phyloP scores from a whole-genome alignment of 2,888 invertebrate species.

The Lamellibrachia satsuma region DNA sequence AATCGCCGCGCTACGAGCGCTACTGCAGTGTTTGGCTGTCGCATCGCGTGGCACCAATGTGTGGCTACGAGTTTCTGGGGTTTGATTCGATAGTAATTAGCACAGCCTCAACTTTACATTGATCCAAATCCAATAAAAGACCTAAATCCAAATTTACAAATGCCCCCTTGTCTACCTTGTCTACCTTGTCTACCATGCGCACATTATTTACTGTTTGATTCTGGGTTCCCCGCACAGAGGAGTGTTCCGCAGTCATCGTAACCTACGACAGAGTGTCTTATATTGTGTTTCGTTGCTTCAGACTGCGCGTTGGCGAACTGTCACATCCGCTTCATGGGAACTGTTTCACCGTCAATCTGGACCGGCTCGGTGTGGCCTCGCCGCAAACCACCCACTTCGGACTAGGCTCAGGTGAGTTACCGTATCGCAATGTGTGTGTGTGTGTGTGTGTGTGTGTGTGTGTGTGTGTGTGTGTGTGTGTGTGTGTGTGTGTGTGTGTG shows the following conservation, averaged over 20 bases:
- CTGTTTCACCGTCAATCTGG: background rate
- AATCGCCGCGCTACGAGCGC: too few species aligned
- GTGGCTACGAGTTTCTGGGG: too few species aligned
- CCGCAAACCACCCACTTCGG: background rate
- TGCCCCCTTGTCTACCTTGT: too few species aligned
- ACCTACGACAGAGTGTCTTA: background rate
- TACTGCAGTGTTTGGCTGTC: too few species aligned
- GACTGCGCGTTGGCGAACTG: background rate
- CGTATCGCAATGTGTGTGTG: background rate
- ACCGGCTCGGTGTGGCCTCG: background rate
- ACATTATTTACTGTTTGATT: too few species aligned
- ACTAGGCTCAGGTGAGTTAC: background rate
- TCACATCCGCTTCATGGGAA: background rate
- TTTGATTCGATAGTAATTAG: too few species aligned
- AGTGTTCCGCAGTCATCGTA: background rate
- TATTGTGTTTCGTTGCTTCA: background rate
- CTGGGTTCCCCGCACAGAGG: background rate
- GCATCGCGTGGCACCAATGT: too few species aligned
- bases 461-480: background rate
- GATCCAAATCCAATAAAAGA: too few species aligned
- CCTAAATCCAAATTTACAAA: too few species aligned
- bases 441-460: slow-evolving; percentile 11
- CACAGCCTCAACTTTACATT: too few species aligned
- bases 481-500: background rate
- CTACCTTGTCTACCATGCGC: too few species aligned